phyloP scores from a whole-genome alignment of 2,888 invertebrate genomes.

The Pterostichus niger region DNA sequence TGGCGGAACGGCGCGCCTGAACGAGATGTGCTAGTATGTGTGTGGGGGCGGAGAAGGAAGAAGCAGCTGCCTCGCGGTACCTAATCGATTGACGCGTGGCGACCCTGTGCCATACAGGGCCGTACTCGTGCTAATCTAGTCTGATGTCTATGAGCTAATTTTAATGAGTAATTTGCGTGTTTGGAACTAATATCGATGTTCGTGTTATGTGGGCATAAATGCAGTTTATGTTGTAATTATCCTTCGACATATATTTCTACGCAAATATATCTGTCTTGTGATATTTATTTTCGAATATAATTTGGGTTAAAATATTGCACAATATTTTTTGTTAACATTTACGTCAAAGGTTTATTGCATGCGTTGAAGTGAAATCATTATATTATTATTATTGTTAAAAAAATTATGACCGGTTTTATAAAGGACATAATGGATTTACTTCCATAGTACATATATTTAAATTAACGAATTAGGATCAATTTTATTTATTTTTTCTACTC shows the following conservation, averaged over 20 bases:
- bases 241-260: conserved; percentile 26
- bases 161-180: conserved; percentile 47
- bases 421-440: too few species aligned
- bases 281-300: conserved; percentile 45
- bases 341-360: too few species aligned
- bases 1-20: conserved; percentile 43
- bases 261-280: conserved; percentile 35
- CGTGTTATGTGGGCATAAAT: conserved; percentile 20
- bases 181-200: conserved; percentile 8
- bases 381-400: too few species aligned
- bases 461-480: too few species aligned
- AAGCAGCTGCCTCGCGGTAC: conserved; percentile 71
- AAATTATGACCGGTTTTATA: too few species aligned
- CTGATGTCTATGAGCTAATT: conserved; percentile 11
- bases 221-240: conserved; percentile 30
- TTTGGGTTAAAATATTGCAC: conserved; percentile 34
- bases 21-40: conserved; percentile 30
- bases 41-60: conserved; percentile 48
- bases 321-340: neutral
- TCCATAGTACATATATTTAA: too few species aligned
- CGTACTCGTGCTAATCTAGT: neutral
- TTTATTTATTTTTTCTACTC: too few species aligned
- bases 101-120: conserved; percentile 29
- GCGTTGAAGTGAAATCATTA: too few species aligned
- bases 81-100: conserved; percentile 74